Evolutionary conservation across 1,140 invertebrate species (phyloP), one percentile per base, ranked within the genome.

Genomic region (Papilio xuthus): DNA sequence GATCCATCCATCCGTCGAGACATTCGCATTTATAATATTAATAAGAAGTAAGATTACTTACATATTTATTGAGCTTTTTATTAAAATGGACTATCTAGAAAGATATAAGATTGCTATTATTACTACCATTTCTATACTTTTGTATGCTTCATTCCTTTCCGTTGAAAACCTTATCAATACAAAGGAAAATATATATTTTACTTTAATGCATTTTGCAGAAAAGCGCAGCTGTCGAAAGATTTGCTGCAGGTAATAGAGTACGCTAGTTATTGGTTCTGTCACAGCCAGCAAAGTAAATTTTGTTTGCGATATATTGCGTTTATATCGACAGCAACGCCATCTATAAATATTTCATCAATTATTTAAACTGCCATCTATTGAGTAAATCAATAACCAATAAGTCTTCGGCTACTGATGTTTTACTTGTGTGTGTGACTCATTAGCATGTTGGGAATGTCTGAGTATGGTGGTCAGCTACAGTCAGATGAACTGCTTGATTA

Each of bases 181-280:
- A 0, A 15, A 63, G 6, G 60, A 10, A 67, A 67, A 60, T 47
- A 32, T 63, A 63, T 67, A 63, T 67, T 67, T 67, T 28, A 67
- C 26, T 67, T 15, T 13, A 32, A 67, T 63, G 60, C 60, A 67
- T 26, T 32, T 67, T 67, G 23, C 6, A 18, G 60, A 67, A 60
- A 67, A 28, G 60, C 26, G 60, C 60, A 67, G 26, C 60, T 28
- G 60, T 67, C 60, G 26, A 28, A 67, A 28, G 13, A 28, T 67
- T 67, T 67, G 60, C 60, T 18, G 60, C 23, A 67, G 60, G 23
- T 28, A 67, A 67, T 67, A 67, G 60, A 67, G 60, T 67, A 67
- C 60, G 1, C 32, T 67, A 67, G 60, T 67, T 67, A 67, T 67
- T 67, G 60, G 26, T 32, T 28, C 13, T 67, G 60, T 67, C 60